Evolutionary conservation across 2,888 invertebrate species (phyloP).

Genomic region (Parthenolecanium corni): DNA sequence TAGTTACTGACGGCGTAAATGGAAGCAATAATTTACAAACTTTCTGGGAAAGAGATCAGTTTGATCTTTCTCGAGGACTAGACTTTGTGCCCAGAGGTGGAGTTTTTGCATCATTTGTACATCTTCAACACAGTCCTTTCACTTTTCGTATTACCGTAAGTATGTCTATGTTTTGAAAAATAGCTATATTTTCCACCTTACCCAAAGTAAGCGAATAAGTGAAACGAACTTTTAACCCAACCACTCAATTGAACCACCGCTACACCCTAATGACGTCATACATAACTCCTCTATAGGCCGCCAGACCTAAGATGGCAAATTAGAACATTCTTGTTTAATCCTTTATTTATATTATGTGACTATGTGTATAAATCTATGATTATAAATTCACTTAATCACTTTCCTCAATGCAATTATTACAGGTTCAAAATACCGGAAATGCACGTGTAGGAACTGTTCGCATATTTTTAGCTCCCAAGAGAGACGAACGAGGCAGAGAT

Average conservation of each 20-base stretch:
- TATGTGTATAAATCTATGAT: no score
- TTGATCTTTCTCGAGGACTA: constrained; percentile 66
- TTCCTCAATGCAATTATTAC: background rate
- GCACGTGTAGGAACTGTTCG: constrained; percentile 51
- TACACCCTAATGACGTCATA: no score
- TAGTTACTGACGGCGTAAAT: constrained; percentile 46
- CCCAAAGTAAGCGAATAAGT: no score
- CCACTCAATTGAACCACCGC: no score
- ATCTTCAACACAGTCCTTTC: constrained; percentile 63
- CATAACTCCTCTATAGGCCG: background rate
- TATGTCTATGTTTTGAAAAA: no score
- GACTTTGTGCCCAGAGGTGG: constrained; percentile 68
- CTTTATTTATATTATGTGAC: no score
- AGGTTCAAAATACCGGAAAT: constrained; percentile 37
- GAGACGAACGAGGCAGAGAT: constrained; percentile 51
- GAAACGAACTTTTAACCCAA: no score
- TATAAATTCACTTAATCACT: no score
- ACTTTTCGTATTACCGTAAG: constrained; percentile 47
- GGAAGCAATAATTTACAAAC: constrained; percentile 49
- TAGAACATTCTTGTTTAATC: no score
- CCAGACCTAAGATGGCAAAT: background rate
- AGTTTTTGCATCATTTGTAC: constrained; percentile 60
- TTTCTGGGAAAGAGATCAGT: constrained; percentile 66
- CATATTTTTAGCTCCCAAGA: constrained; percentile 55
- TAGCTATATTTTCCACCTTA: no score